A percentile compares a stretch with the other conserved stretches of the same genome.
Evolutionary conservation across 2,888 invertebrate species (phyloP).

Genomic region (Orthonevra nobilis): DNA sequence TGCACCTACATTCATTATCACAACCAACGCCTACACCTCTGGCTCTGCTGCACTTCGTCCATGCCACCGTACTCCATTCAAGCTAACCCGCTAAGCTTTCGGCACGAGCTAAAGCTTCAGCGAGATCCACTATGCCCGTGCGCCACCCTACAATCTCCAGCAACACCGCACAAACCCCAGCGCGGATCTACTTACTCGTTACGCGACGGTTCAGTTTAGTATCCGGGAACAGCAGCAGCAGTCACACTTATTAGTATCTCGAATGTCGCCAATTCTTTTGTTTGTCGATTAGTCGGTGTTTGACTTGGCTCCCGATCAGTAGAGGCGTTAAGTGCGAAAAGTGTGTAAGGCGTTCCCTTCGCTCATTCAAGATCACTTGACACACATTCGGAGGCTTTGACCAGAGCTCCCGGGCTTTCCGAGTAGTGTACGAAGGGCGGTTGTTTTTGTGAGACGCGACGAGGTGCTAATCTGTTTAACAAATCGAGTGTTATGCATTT

Average conservation of each 20-base stretch:
- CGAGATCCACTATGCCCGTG: background rate
- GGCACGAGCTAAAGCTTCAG: constrained; percentile 2
- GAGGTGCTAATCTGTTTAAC: constrained; percentile 53
- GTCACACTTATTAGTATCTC: constrained; percentile 28
- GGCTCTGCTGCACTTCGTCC: background rate
- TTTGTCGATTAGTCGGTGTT: constrained; percentile 65
- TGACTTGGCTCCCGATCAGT: constrained; percentile 58
- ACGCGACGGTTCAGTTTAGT: constrained; percentile 51
- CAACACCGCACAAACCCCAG: constrained; percentile 29
- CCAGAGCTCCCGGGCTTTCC: background rate
- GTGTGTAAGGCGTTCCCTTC: constrained; percentile 50
- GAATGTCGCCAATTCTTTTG: constrained; percentile 65
- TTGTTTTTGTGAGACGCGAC: constrained; percentile 42
- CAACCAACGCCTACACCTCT: background rate
- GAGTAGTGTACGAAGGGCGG: constrained; percentile 44
- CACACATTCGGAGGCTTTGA: constrained; percentile 28
- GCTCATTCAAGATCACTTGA: constrained; percentile 10
- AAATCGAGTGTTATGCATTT: constrained; percentile 54
- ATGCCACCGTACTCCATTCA: background rate
- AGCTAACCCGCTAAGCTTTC: constrained; percentile 30
- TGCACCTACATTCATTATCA: constrained; percentile 21
- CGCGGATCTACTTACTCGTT: constrained; percentile 53
- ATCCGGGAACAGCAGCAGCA: constrained; percentile 15
- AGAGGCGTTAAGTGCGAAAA: constrained; percentile 29
- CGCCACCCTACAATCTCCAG: constrained; percentile 38